Base-by-base conservation (phyloP, 1,140 invertebrate genomes). In the Drosophila sturtevanti region DNA sequence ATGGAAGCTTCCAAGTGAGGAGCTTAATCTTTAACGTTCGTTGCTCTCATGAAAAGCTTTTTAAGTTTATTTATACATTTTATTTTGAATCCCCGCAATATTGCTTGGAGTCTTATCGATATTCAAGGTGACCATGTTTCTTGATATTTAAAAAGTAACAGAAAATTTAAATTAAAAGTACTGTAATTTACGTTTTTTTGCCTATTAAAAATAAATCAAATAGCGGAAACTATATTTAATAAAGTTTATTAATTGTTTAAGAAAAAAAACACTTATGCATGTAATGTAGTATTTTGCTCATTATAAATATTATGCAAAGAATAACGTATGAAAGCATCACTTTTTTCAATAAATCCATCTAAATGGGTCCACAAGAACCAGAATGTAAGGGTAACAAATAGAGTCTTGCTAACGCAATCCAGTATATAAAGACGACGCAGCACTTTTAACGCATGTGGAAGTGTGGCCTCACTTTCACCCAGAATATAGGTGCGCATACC, bases 381-480 rank as follows among this genome's bases (percentile, higher is more conserved):
- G 12, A 84, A 91, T 10, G 69, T 77, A 0, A 93, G 69, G 7
- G 74, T 56, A 34, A 85, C 92, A n/a, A 93, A 68, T 6, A 92
- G 58, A 9, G 92, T 52, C 62, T 92, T 92, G 34, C 87, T 80
- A 1, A 92, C 48, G 61, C 92, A 82, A 77, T 94, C 94, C 63
- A 94, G 81, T 66, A 93, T 93, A 81, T 94, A 94, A 11, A 94
- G 91, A 73, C 93, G 93, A 67, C 92, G 93, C 2, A 94, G 81
- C 0, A 95, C 91, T 55, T 92, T 93, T 51, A 94, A 93, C 0
- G 95, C 95, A 12, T 94, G 93, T 0, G 96, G 96, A 2, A 98
- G 70, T 0, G 95, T 96, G n/a, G 94, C 93, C 0, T 94, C 95
- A 79, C 96, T 95, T 56, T 97, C 97, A 65, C 96, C 96, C 10